phyloP scores from a whole-genome alignment of 1,140 invertebrate genomes.

The Acyrthosiphon pisum region DNA sequence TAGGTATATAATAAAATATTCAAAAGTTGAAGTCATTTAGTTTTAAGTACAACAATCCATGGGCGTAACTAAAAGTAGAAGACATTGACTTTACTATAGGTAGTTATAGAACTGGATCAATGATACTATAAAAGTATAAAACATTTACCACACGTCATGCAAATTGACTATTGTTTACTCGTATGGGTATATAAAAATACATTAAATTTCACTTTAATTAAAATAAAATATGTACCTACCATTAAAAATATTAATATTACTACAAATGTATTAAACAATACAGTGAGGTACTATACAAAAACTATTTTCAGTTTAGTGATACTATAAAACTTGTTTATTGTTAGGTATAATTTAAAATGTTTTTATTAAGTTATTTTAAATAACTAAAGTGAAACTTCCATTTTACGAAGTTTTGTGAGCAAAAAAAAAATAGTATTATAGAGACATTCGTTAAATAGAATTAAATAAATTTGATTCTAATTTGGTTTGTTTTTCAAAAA shows the following conservation, averaged over 20 bases:
- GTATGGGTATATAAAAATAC: background rate
- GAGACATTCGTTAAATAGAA: too few species aligned
- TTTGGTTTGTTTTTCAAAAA: too few species aligned
- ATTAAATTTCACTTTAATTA: background rate
- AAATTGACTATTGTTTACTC: constrained; percentile 39
- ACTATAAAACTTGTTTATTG: background rate
- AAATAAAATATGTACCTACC: background rate
- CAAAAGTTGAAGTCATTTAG: constrained; percentile 6
- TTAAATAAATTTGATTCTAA: too few species aligned
- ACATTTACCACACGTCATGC: background rate
- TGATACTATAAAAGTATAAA: background rate
- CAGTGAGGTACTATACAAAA: background rate
- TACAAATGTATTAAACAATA: background rate
- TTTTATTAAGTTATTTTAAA: background rate
- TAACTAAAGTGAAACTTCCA: background rate
- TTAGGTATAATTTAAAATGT: background rate
- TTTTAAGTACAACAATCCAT: background rate
- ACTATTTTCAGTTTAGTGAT: background rate
- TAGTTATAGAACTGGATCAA: constrained; percentile 26
- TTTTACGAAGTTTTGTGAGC: too few species aligned
- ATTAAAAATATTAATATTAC: background rate
- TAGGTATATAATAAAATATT: background rate
- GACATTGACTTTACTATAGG: background rate
- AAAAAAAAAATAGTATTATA: too few species aligned
- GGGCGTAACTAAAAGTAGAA: constrained; percentile 11